Evolutionary conservation across 2,113 vertebrate species (phyloP), one percentile per base, ranked within the genome.

Genomic region (Glaucidium brasilianum): DNA sequence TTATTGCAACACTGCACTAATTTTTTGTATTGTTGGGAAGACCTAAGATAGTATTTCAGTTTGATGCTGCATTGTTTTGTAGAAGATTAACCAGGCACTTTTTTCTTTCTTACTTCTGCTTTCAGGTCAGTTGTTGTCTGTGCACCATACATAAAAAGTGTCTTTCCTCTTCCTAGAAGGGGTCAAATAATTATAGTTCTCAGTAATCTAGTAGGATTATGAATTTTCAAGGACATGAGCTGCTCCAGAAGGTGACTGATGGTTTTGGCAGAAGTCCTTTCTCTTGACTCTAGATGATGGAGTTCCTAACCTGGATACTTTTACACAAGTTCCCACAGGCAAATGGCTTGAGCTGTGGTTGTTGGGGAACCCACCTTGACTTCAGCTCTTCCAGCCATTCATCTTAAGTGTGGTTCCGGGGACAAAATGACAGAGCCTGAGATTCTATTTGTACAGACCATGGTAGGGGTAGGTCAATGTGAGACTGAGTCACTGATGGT

Each of bases 311-410:
- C 4, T 3, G 26, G 23, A 9, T 1, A 2, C 3, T 78, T 82
- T 2, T 75, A 13, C 5, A 62, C 5, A 62, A 83, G 35, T 35
- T 10, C 5, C 15, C 21, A 34, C 10, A 23, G 47, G 53, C 19
- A 78, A 53, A 81, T 7, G 13, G 6, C 56, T 17, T 56, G 45
- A 79, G 16, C 0, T 0, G 0, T 5, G 4, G 4, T 10, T 55
- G 5, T 15, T 30, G 41, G 34, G 15, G 11, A 27, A 1, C 1
- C 0, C 21, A 41, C 20, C 55, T 59, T 15, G 4, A 16, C 43
- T n/a, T 41, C 43, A 25, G 21, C 5, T 52, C 8, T 32, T 92
- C 62, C 21, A 76, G 11, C 5, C 8, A 4, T 55, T 75, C 23
- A 8, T 34, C 12, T 55, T 19, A 63, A 45, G 5, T 27, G 15